These are phyloP conservation scores for Portunus trituberculatus DNA, from an alignment of 1,140 invertebrate genomes.

Conservation along the genomic window DNA sequence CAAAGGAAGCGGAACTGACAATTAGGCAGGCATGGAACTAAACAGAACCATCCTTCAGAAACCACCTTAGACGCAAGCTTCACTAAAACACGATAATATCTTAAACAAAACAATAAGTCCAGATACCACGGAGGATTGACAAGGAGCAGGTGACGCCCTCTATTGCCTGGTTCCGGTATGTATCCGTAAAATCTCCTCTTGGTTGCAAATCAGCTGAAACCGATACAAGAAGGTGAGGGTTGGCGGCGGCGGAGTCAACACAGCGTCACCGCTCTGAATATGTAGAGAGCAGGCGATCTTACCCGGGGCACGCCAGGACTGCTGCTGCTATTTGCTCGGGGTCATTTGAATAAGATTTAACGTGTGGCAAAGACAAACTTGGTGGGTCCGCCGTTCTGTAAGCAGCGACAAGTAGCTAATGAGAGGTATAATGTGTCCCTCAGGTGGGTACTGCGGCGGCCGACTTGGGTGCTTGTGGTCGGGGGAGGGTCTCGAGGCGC, in stretches of 20 bases:
- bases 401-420: conserved; percentile 21
- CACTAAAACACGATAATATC: background rate
- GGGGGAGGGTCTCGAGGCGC: background rate
- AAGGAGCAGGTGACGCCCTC: background rate
- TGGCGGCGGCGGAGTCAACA: background rate
- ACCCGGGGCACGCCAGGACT: background rate
- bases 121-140: background rate
- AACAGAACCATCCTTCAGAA: too few relatives aligned
- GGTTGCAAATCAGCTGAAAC: conserved; percentile 10
- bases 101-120: background rate
- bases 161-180: background rate
- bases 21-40: too few relatives aligned
- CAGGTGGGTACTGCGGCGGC: background rate
- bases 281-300: background rate
- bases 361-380: conserved; percentile 1
- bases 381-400: background rate
- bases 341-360: conserved; percentile 15
- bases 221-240: background rate
- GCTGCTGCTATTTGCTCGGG: background rate
- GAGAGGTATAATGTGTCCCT: conserved; percentile 3
- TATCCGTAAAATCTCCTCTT: conserved; percentile 8
- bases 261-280: background rate
- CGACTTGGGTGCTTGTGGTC: background rate
- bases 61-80: too few relatives aligned
- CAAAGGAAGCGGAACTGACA: too few relatives aligned